Evolutionary conservation across 2,888 invertebrate species (phyloP), one percentile per base, ranked within the genome.

Genomic region (Trachelus troglodyta): DNA sequence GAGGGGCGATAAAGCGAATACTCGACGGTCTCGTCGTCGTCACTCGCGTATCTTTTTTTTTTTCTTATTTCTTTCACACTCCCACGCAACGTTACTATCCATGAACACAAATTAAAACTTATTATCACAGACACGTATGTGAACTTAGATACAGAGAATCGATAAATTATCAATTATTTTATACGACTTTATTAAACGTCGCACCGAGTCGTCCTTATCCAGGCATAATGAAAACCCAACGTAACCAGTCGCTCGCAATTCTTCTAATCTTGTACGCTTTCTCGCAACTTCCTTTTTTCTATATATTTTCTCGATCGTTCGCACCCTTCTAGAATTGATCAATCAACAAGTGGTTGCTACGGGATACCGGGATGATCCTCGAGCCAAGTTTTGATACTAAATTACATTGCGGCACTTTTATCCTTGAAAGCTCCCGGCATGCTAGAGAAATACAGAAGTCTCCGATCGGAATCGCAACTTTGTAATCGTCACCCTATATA

Each of bases 61-160:
- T 23, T 37, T 33, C 33, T 33, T 37, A 3, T 23, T 23, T 40
- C 23, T 15, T 40, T 9, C 71, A 6, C 31, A 23, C 23, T 15
- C 71, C 12, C 34, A 31, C 34, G 12, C 34, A 31, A 71, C 31
- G 12, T 15, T 69, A 37, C 33, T 34, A 31, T 68, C 77, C 77
- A 78, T 79, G 81, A 82, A 79, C 80, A 81, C 77, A 82, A 81
- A 81, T 79, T 82, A 80, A 81, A 81, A 81, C 80, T 79, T 81
- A 79, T 81, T 81, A 82, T 79, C 81, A 81, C 81, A 81, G 81
- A 79, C 79, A 79, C 79, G 80, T 79, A 76, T 76, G 79, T 77
- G 79, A 82, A 81, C 75, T 78, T 76, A 2, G 23, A 56, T 23
- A 23, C 56, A 56, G 56, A 56, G 56, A 56, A 9, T 56, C 56